A percentile compares a stretch with the other conserved stretches of the same genome.
Evolutionary conservation across 2,888 invertebrate genomes (phyloP).

Genomic region (Polymixis lichenea): DNA sequence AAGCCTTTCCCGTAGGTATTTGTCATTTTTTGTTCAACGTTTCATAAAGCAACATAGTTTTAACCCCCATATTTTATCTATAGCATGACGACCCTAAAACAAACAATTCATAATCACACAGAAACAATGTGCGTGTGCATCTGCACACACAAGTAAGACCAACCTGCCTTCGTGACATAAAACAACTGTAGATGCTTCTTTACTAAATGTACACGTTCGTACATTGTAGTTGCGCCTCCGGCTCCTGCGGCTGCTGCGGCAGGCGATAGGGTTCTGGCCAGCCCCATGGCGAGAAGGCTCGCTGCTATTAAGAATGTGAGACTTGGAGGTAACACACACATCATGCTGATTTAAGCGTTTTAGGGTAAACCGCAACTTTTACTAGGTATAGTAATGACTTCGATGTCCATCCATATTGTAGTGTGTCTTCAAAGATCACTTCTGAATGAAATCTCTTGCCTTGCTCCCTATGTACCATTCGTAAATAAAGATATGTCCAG

Average conservation of each 20-base stretch:
- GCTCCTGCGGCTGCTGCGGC: constrained; percentile 79
- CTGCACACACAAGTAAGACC: too few species aligned
- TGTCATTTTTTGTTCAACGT: too few species aligned
- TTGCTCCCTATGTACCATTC: too few species aligned
- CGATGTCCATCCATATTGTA: not conserved
- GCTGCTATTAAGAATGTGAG: constrained; percentile 94
- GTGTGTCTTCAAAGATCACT: not conserved
- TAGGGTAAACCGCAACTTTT: not conserved
- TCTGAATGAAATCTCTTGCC: not conserved
- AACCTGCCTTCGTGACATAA: too few species aligned
- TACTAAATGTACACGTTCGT: not conserved
- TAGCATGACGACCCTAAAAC: too few species aligned
- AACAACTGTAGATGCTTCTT: not conserved
- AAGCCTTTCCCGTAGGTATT: too few species aligned
- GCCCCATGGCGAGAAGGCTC: constrained; percentile 97
- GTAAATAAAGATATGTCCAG: too few species aligned
- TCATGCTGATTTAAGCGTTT: constrained; percentile 15
- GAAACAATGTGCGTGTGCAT: too few species aligned
- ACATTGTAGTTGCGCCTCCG: constrained; percentile 20
- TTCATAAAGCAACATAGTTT: too few species aligned
- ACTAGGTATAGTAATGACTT: not conserved
- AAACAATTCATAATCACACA: too few species aligned
- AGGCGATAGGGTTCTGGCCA: constrained; percentile 95
- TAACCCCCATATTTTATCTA: too few species aligned
- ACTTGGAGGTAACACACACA: constrained; percentile 89